Evolutionary conservation across 2,797 vertebrate genomes (phyloP).

Genomic region (Aeoliscus strigatus): DNA sequence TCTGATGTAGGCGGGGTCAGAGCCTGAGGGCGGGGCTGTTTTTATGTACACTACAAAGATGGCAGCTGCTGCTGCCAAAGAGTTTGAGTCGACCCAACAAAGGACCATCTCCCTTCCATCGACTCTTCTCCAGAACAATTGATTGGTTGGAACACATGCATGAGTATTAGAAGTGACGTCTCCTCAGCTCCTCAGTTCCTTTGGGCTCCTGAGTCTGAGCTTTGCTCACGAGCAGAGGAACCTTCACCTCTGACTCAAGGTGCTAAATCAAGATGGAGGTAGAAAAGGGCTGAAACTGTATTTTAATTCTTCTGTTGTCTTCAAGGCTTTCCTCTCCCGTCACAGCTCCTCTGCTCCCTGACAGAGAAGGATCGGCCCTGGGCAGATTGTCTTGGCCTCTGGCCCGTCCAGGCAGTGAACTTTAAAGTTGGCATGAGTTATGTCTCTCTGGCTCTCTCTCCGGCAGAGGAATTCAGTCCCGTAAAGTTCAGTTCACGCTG

Average conservation of each 20-base stretch:
- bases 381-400: constrained; percentile 50
- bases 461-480: constrained; percentile 18
- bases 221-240: constrained; percentile 11
- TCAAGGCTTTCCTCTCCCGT: constrained; percentile 49
- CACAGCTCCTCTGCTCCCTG: constrained; percentile 37
- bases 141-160: too few relatives aligned
- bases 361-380: constrained; percentile 46
- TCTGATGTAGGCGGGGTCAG: too few relatives aligned
- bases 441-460: constrained; percentile 6
- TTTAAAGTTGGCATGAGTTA: constrained; percentile 35
- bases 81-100: too few relatives aligned
- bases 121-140: too few relatives aligned
- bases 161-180: too few relatives aligned
- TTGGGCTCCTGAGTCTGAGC: constrained; percentile 9
- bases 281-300: constrained; percentile 39
- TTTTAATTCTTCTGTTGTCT: constrained; percentile 48
- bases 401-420: constrained; percentile 43
- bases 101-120: too few relatives aligned
- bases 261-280: constrained; percentile 50
- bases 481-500: constrained; percentile 6
- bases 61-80: too few relatives aligned
- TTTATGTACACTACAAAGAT: too few relatives aligned
- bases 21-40: too few relatives aligned
- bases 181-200: too few relatives aligned
- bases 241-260: constrained; percentile 29